phyloP scores from a whole-genome alignment of 2,888 invertebrate species.

The Dryobota labecula region DNA sequence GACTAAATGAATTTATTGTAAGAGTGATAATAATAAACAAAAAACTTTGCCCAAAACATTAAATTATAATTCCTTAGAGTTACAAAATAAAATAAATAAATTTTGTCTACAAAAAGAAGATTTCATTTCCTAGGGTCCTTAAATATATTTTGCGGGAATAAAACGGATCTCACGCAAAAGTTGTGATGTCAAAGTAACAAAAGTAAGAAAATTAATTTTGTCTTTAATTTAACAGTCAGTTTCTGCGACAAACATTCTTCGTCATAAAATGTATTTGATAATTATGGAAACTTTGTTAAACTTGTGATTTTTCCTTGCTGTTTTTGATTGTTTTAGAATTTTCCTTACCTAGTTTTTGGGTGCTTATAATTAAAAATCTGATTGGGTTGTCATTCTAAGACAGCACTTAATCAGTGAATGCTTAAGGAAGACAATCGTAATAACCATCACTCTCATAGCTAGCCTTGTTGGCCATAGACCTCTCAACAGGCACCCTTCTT shows the following conservation, averaged over 20 bases:
- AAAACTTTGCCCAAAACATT: constrained; percentile 30
- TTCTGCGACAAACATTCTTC: constrained; percentile 20
- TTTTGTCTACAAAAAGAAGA: constrained; percentile 43
- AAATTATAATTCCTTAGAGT: constrained; percentile 37
- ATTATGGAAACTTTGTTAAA: constrained; percentile 4
- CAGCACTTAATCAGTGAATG: neutral
- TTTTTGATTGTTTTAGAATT: constrained; percentile 7
- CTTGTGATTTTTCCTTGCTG: neutral
- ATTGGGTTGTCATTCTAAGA: neutral
- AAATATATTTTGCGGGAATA: constrained; percentile 26
- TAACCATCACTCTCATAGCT: neutral
- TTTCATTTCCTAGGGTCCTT: constrained; percentile 40
- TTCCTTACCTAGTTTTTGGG: too few relatives aligned
- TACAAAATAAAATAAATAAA: constrained; percentile 42
- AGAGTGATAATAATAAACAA: constrained; percentile 23
- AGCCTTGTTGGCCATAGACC: neutral
- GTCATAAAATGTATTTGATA: constrained; percentile 2
- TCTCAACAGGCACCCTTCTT: neutral
- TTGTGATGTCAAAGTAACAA: constrained; percentile 35
- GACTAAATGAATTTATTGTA: too few relatives aligned
- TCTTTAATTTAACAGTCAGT: constrained; percentile 37
- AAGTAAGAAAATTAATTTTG: constrained; percentile 46
- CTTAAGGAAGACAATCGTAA: neutral
- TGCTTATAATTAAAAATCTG: neutral
- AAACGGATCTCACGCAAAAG: constrained; percentile 25